A percentile compares a stretch with the other conserved stretches of the same genome.
phyloP scores from a whole-genome alignment of 2,113 vertebrate genomes.

The Mystacornis crossleyi region DNA sequence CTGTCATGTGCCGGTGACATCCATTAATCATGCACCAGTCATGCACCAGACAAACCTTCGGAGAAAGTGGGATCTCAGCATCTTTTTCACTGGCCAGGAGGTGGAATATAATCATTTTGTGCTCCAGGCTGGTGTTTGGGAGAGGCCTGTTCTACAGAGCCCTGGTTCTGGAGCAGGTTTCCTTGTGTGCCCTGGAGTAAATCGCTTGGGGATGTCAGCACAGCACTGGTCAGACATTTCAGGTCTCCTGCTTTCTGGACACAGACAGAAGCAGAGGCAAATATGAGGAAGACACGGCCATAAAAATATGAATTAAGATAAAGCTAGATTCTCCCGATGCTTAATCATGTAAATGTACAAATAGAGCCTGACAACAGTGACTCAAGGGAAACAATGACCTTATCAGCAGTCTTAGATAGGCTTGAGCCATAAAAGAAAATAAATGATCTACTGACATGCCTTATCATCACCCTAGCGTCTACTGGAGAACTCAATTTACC shows the following conservation, averaged over 20 bases:
- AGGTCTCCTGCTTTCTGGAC: background rate
- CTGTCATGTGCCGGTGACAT: conserved; percentile 4
- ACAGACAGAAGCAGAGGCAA: conserved; percentile 62
- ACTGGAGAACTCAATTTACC: background rate
- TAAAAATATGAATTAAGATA: conserved; percentile 77
- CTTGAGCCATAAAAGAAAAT: conserved; percentile 74
- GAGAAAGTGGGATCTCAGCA: background rate
- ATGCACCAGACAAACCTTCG: background rate
- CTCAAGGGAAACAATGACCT: conserved; percentile 74
- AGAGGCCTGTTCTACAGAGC: background rate
- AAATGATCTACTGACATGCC: conserved; percentile 61
- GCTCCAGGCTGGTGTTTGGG: background rate
- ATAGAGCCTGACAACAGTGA: conserved; percentile 70
- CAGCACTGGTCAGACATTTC: background rate
- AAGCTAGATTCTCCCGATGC: conserved; percentile 62
- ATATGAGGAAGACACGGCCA: conserved; percentile 57
- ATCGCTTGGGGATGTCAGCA: background rate
- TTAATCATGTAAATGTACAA: conserved; percentile 73
- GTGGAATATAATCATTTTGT: background rate
- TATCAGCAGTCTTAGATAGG: conserved; percentile 71
- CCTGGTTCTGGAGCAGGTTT: background rate
- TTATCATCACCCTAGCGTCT: conserved; percentile 44
- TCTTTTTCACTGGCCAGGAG: background rate
- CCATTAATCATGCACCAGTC: background rate
- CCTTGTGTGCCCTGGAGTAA: background rate